Evolutionary conservation across 2,888 invertebrate species (phyloP), one percentile per base, ranked within the genome.

Genomic region (Psococerastis gibbosa): DNA sequence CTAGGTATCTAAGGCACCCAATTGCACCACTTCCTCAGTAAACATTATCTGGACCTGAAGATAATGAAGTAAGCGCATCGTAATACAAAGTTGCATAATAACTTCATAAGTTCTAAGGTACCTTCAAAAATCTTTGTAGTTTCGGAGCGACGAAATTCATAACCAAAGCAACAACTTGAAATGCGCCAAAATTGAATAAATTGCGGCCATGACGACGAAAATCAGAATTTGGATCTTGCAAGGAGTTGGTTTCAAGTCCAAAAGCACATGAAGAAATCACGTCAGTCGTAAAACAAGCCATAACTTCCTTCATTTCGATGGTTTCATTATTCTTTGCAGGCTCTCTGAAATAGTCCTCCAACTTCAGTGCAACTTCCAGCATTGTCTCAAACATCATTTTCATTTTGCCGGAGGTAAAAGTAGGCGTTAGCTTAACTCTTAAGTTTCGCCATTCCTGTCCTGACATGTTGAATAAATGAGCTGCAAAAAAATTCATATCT

Each of bases 321-420:
- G 18, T 17, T 20, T 18, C 38, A 18, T 20, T 5, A 5, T 38
- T 20, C 5, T 3, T 13, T 5, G 38, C 38, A 17, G 18, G 18
- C 5, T 3, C 4, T 38, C 20, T 11, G 4, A 38, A 20, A 18
- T 5, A 38, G 6, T 3, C 5, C 11, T 38, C 17, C 17, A 38
- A 20, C 20, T 38, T 20, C 22, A 20, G 4, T 3, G 4, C 38
- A n/a, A 17, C 17, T 5, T 17, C 38, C 3, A 18, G 4, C 38
- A 38, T 38, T 4, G 18, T 20, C 38, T 17, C 20, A 11, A 5
- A 38, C 52, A 55, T 52, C 8, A 44, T 48, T 44, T 54, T 56
- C 47, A 59, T 52, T 42, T 56, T 56, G 16, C 56, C 57, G 0
- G 55, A 52, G 2, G 57, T 53, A 44, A 59, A 59, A 2, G 55